phyloP scores from a whole-genome alignment of 2,113 vertebrate genomes.

The Globicephala melas region DNA sequence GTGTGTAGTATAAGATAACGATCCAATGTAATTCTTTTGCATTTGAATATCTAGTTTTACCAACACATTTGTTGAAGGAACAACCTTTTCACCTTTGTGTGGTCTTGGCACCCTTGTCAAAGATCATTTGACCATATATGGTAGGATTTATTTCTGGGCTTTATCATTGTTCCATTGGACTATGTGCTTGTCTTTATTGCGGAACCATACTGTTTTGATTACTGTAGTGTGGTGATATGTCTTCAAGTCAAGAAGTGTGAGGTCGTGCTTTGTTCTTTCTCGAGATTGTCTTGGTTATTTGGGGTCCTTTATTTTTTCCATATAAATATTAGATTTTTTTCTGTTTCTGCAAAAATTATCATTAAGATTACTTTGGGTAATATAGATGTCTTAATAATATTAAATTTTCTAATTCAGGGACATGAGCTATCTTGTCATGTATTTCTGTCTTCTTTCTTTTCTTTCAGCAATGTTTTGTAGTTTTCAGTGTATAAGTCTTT shows the following conservation, averaged over 20 bases:
- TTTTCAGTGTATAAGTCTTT: not conserved
- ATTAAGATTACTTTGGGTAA: not conserved
- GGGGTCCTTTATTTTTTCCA: not conserved
- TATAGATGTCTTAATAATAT: not conserved
- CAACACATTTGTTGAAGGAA: not conserved
- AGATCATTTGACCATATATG: not conserved
- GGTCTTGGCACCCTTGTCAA: not conserved
- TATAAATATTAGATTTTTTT: not conserved
- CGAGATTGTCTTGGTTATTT: not conserved
- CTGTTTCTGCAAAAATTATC: not conserved
- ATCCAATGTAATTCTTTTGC: not conserved
- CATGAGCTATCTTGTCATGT: not conserved
- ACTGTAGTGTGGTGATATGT: not conserved
- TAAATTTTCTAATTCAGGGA: not conserved
- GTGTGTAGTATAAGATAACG: not conserved
- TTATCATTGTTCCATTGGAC: not conserved
- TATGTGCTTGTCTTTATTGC: not conserved
- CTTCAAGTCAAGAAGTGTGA: not conserved
- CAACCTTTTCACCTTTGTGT: not conserved
- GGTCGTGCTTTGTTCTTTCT: not conserved
- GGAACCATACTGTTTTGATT: not conserved
- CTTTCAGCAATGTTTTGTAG: not conserved
- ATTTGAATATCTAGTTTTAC: not conserved
- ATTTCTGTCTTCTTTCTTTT: not conserved
- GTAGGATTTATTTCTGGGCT: not conserved